Base-by-base conservation (phyloP, 2,888 invertebrate species). In the Phortica okadai region DNA sequence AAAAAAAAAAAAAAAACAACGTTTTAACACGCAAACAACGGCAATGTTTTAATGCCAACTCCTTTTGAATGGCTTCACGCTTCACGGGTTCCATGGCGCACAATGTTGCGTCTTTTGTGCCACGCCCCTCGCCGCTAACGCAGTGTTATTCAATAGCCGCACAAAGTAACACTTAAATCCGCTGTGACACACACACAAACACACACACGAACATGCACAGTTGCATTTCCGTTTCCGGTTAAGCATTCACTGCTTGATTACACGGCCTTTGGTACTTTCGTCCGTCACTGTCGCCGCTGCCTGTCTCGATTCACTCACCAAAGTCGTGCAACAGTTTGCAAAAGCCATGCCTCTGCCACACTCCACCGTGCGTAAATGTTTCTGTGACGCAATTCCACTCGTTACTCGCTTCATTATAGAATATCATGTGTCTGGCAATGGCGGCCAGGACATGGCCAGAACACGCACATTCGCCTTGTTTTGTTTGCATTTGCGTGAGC, bases 171-270 rank as follows among this genome's bases (percentile, higher is more conserved):
- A 69, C 69, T 69, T 69, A 69, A 69, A 69, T 45, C 25, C 50
- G 62, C 16, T 66, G 50, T 69, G 25, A 50, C 16, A 16, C 16
- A n/a, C 16, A 56, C 14, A 54, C 45, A 21, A n/a, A 21, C 10
- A 11, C 25, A 69, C 45, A 50, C 21, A 21, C 21, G 21, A 21
- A 33, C 33, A 33, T 33, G 33, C 4, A 33, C 41, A 33, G 70
- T 56, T 54, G 54, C 54, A 72, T 54, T 72, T 54, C 70, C 70
- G 41, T 72, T 72, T 72, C 70, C 70, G 54, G 70, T 70, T 70
- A 70, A 70, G 41, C 41, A 14, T 69, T 14, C 67, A 8, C 14
- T 33, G 70, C 0, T 14, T 54, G 50, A 11, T 50, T 50, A 33
- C 33, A 33, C 33, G 33, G 50, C 8, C 50, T 50, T 50, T 50